Conservation (phyloP, 1,140 invertebrate species). For the Mizuhopecten yessoensis region DNA sequence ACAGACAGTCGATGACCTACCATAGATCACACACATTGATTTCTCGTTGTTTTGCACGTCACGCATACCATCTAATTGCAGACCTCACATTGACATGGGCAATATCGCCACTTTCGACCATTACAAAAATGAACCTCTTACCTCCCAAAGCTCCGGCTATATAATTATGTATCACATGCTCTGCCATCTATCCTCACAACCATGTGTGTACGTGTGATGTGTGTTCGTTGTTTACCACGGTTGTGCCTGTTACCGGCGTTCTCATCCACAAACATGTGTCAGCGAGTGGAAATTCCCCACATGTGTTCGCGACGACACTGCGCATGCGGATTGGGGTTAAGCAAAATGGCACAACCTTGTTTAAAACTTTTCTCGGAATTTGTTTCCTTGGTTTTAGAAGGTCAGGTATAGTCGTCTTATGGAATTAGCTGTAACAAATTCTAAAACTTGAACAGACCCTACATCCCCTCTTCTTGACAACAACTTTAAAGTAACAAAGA, state of each 20-base stretch:
- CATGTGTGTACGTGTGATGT: not conserved
- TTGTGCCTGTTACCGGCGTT: not conserved
- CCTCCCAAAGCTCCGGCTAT: conserved; percentile 71
- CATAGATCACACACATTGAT: no score
- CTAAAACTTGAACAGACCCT: no score
- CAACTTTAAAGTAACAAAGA: no score
- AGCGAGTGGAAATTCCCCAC: not conserved
- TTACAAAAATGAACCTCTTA: conserved; percentile 47
- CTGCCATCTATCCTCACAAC: conserved; percentile 35
- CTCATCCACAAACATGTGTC: not conserved
- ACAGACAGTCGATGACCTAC: no score
- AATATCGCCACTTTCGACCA: not conserved
- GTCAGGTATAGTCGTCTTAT: no score
- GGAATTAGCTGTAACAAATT: no score
- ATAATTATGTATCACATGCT: conserved; percentile 66
- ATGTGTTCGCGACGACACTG: not conserved
- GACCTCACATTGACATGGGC: no score
- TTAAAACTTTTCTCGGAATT: not conserved
- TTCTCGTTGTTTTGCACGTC: no score
- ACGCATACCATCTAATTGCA: no score
- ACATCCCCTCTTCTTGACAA: no score
- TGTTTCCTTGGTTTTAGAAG: not conserved
- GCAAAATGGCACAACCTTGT: not conserved
- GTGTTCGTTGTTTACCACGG: no score
- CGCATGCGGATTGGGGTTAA: not conserved